Conservation (phyloP, 2,888 invertebrate genomes). For the Nebria salina region DNA sequence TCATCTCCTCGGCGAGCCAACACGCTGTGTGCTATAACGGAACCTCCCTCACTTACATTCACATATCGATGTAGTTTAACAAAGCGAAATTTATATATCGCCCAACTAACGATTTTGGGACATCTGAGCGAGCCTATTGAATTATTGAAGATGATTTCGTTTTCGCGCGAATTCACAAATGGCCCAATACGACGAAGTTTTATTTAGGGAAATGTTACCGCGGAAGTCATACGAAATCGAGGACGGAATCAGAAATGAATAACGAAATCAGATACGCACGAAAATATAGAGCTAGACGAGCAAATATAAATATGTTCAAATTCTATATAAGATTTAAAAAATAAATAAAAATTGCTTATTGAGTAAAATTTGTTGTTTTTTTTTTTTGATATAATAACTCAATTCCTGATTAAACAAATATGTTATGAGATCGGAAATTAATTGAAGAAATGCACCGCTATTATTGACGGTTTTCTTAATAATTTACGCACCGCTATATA, state of each 20-base stretch:
- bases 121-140: neutral
- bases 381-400: neutral
- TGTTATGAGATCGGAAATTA: neutral
- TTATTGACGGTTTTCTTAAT: neutral
- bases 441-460: neutral
- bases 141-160: neutral
- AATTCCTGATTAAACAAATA: neutral
- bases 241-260: too few species aligned
- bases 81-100: neutral
- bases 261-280: too few species aligned
- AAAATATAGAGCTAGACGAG: too few species aligned
- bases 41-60: constrained; percentile 36
- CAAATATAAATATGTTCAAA: too few species aligned
- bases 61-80: neutral
- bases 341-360: too few species aligned
- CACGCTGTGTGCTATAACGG: constrained; percentile 27
- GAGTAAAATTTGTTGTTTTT: too few species aligned
- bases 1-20: constrained; percentile 6
- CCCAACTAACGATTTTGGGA: neutral
- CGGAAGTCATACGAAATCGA: too few species aligned
- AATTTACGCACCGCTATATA: neutral
- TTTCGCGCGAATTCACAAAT: neutral
- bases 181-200: neutral
- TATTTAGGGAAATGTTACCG: too few species aligned
- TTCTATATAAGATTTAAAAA: too few species aligned